Percentiles rank a stretch among this genome's conserved stretches.
phyloP scores from a whole-genome alignment of 2,888 invertebrate genomes.

The Perizoma affinitatum region DNA sequence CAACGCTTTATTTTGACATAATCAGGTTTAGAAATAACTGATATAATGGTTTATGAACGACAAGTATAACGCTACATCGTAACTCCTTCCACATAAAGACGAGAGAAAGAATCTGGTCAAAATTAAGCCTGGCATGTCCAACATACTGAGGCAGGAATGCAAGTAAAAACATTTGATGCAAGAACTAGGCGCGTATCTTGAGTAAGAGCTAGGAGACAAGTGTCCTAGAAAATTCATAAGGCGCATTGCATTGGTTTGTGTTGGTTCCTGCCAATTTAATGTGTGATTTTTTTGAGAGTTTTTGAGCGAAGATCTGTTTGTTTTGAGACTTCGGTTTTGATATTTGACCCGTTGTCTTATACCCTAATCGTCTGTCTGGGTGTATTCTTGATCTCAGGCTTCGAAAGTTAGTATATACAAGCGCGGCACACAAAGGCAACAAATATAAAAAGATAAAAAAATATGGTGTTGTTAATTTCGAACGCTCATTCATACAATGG shows the following conservation, averaged over 20 bases:
- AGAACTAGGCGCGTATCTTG: constrained; percentile 20
- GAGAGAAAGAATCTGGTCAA: constrained; percentile 13
- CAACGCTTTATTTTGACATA: no score
- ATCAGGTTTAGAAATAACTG: no score
- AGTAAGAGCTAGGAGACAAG: constrained; percentile 13
- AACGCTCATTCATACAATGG: no score
- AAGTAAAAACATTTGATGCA: constrained; percentile 23
- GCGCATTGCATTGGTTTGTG: constrained; percentile 7
- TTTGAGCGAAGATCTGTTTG: neutral
- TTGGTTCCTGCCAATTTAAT: neutral
- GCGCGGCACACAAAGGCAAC: no score
- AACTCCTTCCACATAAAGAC: constrained; percentile 4
- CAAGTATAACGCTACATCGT: no score
- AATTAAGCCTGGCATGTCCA: constrained; percentile 18
- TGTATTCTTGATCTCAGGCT: no score
- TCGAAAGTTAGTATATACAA: no score
- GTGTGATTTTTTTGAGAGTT: neutral
- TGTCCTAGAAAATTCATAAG: constrained; percentile 16
- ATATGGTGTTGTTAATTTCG: no score
- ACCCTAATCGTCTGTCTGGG: no score
- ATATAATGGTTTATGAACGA: no score
- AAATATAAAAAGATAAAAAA: no score
- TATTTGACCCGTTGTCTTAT: no score
- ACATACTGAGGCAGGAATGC: constrained; percentile 16
- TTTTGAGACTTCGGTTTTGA: neutral